Evolutionary conservation across 2,888 invertebrate genomes (phyloP).

Genomic region (Iphiclides podalirius): DNA sequence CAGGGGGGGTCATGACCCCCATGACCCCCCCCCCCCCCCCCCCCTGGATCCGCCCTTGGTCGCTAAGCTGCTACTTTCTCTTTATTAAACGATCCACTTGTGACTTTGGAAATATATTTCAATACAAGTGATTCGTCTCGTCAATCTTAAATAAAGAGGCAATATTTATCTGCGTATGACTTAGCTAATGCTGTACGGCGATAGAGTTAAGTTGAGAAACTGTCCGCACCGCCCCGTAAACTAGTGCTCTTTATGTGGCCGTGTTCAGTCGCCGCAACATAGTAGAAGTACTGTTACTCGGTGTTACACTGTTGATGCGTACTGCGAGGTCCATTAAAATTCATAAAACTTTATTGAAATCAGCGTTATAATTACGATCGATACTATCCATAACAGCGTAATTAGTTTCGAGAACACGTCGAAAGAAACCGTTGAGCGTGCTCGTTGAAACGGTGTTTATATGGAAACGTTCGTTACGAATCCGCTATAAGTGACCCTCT

Average conservation of each 20-base stretch:
- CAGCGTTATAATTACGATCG: slow-evolving; percentile 15
- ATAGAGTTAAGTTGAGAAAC: slow-evolving; percentile 1
- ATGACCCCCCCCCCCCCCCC: no score
- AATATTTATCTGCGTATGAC: no score
- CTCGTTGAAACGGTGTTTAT: slow-evolving; percentile 16
- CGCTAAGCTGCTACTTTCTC: no score
- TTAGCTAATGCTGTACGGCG: neutral
- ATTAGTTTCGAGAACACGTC: slow-evolving; percentile 15
- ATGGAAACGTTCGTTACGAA: slow-evolving; percentile 2
- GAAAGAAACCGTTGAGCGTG: slow-evolving; percentile 13
- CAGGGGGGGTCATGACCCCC: no score
- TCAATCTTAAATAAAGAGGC: no score
- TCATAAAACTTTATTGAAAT: slow-evolving; percentile 22
- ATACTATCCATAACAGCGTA: slow-evolving; percentile 16
- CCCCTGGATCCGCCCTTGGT: no score
- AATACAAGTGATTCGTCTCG: no score
- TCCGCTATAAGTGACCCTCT: neutral
- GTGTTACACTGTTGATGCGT: slow-evolving; percentile 2
- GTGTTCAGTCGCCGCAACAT: slow-evolving; percentile 4
- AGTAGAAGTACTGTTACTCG: slow-evolving; percentile 16
- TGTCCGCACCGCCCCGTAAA: slow-evolving; percentile 8
- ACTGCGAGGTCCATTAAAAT: slow-evolving; percentile 19
- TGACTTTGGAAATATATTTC: no score
- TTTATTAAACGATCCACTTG: no score
- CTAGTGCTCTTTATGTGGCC: slow-evolving; percentile 2